Base-by-base conservation (phyloP, 2,888 invertebrate species). In the Oxyteleia sp. region DNA sequence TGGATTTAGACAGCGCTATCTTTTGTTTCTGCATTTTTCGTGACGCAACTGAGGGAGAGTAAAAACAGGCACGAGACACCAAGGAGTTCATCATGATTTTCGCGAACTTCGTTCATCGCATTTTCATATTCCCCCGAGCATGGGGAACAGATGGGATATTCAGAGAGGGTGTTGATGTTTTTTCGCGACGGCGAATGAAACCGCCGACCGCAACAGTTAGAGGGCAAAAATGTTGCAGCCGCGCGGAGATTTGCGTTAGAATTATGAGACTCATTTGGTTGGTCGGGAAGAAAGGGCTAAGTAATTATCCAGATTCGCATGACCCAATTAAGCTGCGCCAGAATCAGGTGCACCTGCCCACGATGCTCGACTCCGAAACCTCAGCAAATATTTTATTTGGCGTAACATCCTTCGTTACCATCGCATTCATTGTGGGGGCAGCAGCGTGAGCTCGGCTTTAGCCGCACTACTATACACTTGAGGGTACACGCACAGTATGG, bases 401-500 rank as follows among this genome's bases (percentile, higher is more conserved):
- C n/a, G 35, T 51, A 47, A 43, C 68, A 64, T 57, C 55, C 81
- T 63, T 68, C 57, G 82, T 75, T 82, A 57, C 71, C 61, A 45
- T 61, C 71, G 59, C 63, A 59, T 78, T 71, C 63, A 82, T 82
- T 35, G 53, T 59, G 18, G 55, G 20, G 49, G 71, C 51, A 78
- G 51, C 84, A 69, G 38, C 68, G 59, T 63, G 59, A 66, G 64
- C 63, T 80, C 71, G 81, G 85, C 74, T 87, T 85, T 82, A 69
- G 85, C 72, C 69, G 47, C 82, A 75, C 74, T 41, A 74, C 80
- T 59, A 49, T 68, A 55, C 84, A 64, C 85, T 75, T 59, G 83
- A 84, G 80, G 84, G 61, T 84, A 85, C 85, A 84, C 71, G 84
- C 83, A 84, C 82, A 63, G 75, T 79, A 68, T 69, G 81, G 89